phyloP scores from a whole-genome alignment of 2,113 vertebrate species.

The Balaeniceps rex region DNA sequence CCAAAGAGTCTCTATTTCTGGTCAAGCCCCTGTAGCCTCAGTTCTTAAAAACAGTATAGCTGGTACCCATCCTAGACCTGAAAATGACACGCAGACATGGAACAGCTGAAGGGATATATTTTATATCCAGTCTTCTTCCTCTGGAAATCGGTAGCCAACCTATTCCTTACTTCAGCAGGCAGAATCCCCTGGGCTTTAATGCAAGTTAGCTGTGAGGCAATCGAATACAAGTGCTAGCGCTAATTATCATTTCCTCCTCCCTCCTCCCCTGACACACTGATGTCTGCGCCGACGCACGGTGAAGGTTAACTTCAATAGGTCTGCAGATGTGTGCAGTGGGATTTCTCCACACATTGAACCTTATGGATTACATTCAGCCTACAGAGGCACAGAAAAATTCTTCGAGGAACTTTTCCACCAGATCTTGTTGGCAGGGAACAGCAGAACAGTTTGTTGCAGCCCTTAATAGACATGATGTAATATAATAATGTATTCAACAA shows the following conservation, averaged over 20 bases:
- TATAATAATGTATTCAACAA: neutral
- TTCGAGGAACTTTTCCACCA: neutral
- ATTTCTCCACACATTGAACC: neutral
- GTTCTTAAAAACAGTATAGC: neutral
- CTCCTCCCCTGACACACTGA: neutral
- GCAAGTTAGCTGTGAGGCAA: neutral
- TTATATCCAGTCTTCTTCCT: neutral
- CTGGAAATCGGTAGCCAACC: neutral
- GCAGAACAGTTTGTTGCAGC: constrained; percentile 13
- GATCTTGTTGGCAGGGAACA: neutral
- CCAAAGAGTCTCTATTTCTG: neutral
- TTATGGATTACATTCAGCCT: neutral
- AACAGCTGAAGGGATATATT: neutral
- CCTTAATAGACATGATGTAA: constrained; percentile 31
- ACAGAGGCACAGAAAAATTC: neutral
- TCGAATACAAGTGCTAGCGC: neutral
- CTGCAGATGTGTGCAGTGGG: neutral
- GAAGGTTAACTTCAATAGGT: neutral
- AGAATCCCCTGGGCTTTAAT: neutral
- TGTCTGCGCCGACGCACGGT: fast-evolving
- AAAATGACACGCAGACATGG: too few species aligned
- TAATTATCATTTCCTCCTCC: neutral
- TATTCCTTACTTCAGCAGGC: neutral
- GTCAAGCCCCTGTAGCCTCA: neutral
- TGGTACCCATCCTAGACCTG: neutral